Conservation (phyloP, 2,113 vertebrate genomes). For the Pungitius pungitius region DNA sequence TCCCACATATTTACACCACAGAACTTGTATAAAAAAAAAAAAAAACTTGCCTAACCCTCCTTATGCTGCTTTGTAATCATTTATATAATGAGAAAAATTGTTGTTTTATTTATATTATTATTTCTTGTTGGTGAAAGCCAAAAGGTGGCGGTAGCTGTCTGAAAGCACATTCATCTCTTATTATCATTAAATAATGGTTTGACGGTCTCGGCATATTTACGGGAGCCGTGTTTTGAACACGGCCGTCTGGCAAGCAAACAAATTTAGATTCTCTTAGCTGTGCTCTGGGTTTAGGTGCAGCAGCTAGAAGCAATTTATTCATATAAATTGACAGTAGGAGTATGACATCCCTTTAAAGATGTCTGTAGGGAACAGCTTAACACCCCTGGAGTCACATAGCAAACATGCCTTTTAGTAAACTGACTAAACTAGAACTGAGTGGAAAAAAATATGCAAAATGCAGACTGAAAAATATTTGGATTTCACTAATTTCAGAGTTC, state of each 20-base stretch:
- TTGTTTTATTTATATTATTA: neutral
- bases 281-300: slow-evolving; percentile 23
- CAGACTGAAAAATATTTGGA: slow-evolving; percentile 18
- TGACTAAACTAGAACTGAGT: slow-evolving; percentile 36
- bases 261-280: slow-evolving; percentile 40
- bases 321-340: slow-evolving; percentile 37
- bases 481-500: slow-evolving; percentile 20
- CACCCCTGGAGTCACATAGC: slow-evolving; percentile 23
- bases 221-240: slow-evolving; percentile 33
- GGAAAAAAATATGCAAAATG: slow-evolving; percentile 31
- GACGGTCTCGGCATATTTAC: slow-evolving; percentile 12
- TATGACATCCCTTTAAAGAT: slow-evolving; percentile 43
- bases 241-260: slow-evolving; percentile 42
- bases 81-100: slow-evolving; percentile 10
- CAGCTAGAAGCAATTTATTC: slow-evolving; percentile 39
- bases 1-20: slow-evolving; percentile 61
- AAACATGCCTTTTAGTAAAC: slow-evolving; percentile 41
- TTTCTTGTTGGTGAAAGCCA: slow-evolving; percentile 1
- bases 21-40: slow-evolving; percentile 17
- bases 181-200: slow-evolving; percentile 35
- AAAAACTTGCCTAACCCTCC: neutral
- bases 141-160: slow-evolving; percentile 19
- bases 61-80: slow-evolving; percentile 16
- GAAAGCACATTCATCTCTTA: slow-evolving; percentile 45
- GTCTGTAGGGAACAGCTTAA: slow-evolving; percentile 30